Base-by-base conservation (phyloP, 1,140 invertebrate species). In the Drosophila lini region DNA sequence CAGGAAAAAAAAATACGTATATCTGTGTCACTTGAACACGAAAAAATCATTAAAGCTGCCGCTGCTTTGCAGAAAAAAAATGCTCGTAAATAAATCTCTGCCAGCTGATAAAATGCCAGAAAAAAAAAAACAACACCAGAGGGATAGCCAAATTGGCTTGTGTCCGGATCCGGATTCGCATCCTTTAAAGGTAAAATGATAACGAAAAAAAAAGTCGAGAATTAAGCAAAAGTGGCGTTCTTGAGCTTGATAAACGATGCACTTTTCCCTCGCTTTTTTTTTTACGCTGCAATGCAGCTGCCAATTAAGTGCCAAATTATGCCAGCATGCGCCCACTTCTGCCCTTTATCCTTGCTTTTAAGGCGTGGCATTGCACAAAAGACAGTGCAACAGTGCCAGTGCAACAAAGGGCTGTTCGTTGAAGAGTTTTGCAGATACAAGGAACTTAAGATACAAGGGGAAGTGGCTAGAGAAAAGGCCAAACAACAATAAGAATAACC, bases 231-330 rank as follows among this genome's bases (percentile, higher is more conserved):
- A 60, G 63, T 31, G 31, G 56, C 25, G n/a, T n/a, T 68, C 45
- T 47, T 64, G 77, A 85, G 73, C 81, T 74, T 84, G 81, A 84
- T 85, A 80, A 84, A 84, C 80, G 77, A 61, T 53, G 41, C 15
- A 11, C 16, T 28, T 47, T 48, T n/a, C 11, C 31, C 45, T 5
- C 69, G 32, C 34, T 42, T 63, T 38, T 67, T 67, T 36, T 67
- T 36, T 65, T 16, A 13, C 44, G 55, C 62, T 36, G 57, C 60
- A 78, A 48, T 80, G 78, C 79, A 65, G 68, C 78, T 80, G 82
- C 83, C 83, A 86, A 86, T 86, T 86, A 86, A 86, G 76, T 88
- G 82, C 80, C 83, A 85, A 79, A 85, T 85, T 85, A 86, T 88
- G 82, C 75, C 81, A 71, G 34, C 25, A 10, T 3, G n/a, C 19